Base-by-base conservation (phyloP, 2,113 vertebrate species). In the Ciconia stormi region DNA sequence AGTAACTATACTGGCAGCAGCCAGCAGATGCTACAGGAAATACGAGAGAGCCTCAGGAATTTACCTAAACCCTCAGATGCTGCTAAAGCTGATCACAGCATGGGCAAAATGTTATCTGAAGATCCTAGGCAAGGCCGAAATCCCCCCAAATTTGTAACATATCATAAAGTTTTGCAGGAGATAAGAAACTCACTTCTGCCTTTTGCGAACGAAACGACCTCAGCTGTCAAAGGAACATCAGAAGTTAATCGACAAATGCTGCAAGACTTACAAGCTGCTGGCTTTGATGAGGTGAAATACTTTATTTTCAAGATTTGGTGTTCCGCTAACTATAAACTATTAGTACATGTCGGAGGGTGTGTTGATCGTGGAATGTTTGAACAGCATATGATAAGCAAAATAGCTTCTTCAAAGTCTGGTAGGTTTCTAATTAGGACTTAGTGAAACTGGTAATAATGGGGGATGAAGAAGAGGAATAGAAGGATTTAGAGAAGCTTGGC, bases 21-120 rank as follows among this genome's bases (percentile, higher is more conserved):
- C 95, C 98, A 99, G 87, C 99, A 99, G 73, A 99, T 99, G 99
- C 98, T 99, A 97, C 99, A 99, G 97, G 99, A 99, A 98, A 99
- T 99, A 96, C 97, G 99, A 42, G 99, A 99, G 96, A 99, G 99
- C 92, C 98, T 99, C 93, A 98, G 99, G 73, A 99, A 99, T 98
- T 97, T 99, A 88, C 98, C 99, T 40, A 99, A 99, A 95, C 99
- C 99, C 55, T 99, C 99, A 0, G 99, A 99, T 96, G 98, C 98
- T 69, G 96, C 98, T 69, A 99, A 99, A 95, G 96, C 89, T 83
- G 99, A 99, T 73, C 95, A 97, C 73, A 96, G 94, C 82, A 85
- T 97, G 55, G 98, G 93, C 44, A 99, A 99, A 96, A 98, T 98
- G 97, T 91, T 96, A 38, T 47, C 97, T 5, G 99, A 99, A 91